Evolutionary conservation across 2,888 invertebrate species (phyloP), one percentile per base, ranked within the genome.

Genomic region (Salticus scenicus): DNA sequence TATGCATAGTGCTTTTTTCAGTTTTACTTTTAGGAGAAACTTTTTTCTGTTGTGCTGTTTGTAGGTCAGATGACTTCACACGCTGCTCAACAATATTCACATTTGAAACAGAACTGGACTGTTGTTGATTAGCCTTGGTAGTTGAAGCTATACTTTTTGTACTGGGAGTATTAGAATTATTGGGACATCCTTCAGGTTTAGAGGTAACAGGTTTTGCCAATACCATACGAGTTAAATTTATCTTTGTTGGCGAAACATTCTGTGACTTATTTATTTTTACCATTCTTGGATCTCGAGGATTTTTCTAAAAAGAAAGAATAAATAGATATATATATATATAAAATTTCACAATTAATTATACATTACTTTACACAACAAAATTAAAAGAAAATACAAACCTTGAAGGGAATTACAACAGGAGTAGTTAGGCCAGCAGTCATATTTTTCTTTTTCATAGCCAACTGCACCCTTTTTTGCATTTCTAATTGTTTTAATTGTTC

Each of bases 211-310:
- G n/a, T n/a, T n/a, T n/a, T n/a, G n/a, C n/a, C n/a, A n/a, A n/a
- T n/a, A n/a, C n/a, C n/a, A n/a, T n/a, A n/a, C n/a, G n/a, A n/a
- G n/a, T n/a, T n/a, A n/a, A n/a, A n/a, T n/a, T n/a, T n/a, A n/a
- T n/a, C n/a, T n/a, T n/a, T n/a, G 1, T 17, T 8, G 67, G 0
- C 24, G 24, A 0, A n/a, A 0, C 24, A 67, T 20, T 5, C 20
- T 4, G n/a, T n/a, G n/a, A n/a, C n/a, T n/a, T 67, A 37, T 37
- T 67, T 67, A 67, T 37, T 67, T 67, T 67, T 17, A 67, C 67
- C 67, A 67, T 67, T 27, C 67, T 67, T 24, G 67, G 67, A 67
- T 67, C 67, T 33, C 67, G 67, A 31, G 67, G 2, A 67, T 66
- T 66, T 31, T 17, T 17, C 33, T 33, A 67, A 10, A 20, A 33